These are phyloP conservation scores for Lagria hirta DNA, from an alignment of 2,888 invertebrate species.

Conservation along the genomic window DNA sequence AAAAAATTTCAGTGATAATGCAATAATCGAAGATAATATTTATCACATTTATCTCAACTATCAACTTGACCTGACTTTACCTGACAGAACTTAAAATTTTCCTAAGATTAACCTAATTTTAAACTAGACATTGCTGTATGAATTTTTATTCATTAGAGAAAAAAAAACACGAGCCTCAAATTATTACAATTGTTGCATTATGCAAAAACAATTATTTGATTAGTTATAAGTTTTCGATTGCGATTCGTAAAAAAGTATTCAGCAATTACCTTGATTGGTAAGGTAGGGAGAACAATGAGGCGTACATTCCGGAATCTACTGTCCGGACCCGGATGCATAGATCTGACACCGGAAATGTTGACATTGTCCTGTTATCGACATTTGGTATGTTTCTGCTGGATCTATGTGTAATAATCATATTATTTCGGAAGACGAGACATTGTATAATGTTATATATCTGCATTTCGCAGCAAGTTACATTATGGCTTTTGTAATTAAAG, in stretches of 20 bases:
- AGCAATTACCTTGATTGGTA: conserved; percentile 31
- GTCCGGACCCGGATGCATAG: conserved; percentile 45
- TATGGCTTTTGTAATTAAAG: conserved; percentile 25
- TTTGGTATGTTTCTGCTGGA: conserved; percentile 36
- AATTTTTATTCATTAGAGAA: too few relatives aligned
- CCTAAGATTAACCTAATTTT: too few relatives aligned
- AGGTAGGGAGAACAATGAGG: conserved; percentile 38
- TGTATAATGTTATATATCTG: conserved; percentile 22
- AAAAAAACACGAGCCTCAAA: too few relatives aligned
- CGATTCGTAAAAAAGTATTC: conserved; percentile 6
- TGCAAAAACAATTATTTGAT: too few relatives aligned
- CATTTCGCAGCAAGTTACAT: conserved; percentile 7
- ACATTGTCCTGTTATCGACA: conserved; percentile 49
- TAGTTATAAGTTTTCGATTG: too few relatives aligned
- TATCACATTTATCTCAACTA: too few relatives aligned
- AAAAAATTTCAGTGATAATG: too few relatives aligned
- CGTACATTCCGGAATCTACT: conserved; percentile 40
- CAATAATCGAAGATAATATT: too few relatives aligned
- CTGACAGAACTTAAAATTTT: too few relatives aligned
- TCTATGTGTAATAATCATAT: conserved; percentile 43
- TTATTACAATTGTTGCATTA: too few relatives aligned
- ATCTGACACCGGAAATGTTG: conserved; percentile 48
- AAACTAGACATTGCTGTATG: too few relatives aligned
- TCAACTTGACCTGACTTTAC: too few relatives aligned
- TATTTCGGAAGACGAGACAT: conserved; percentile 45